Base-by-base conservation (phyloP, 2,113 vertebrate species). In the Heloderma charlesbogerti region DNA sequence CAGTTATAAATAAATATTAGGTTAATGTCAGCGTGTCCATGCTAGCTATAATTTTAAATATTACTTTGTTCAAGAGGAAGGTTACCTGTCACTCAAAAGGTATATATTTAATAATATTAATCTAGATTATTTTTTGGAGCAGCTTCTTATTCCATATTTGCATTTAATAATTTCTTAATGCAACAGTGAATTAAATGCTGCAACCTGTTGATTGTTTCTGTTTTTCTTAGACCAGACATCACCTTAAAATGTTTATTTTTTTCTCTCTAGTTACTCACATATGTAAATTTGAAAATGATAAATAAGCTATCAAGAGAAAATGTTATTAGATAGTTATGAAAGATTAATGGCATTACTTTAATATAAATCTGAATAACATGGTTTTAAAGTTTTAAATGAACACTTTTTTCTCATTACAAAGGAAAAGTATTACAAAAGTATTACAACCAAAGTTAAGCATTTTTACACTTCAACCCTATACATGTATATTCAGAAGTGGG, bases 1-100 rank as follows among this genome's bases (percentile, higher is more conserved):
- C 81, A 86, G 16, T 66, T 86, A 80, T 93, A 94, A 96, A 93
- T 89, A 92, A 89, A 84, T 86, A 25, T 43, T 88, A 86, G 1
- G 69, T 4, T 48, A 83, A 51, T 1, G 29, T 27, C 40, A 79
- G 0, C 31, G 37, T 1, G 45, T 82, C 90, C 27, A 82, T 75
- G 15, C 60, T 45, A 27, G 45, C n/a, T 83, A 22, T 80, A 4
- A 29, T 13, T 66, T 85, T 83, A 60, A 83, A 15, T 71, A 84
- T 89, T 0, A 0, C 71, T 91, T 86, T 67, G 3, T 89, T 90
- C 51, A 82, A 90, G 45, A 84, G 12, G 88, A 94, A 74, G 51
- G 16, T 43, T 16, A 5, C 37, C 7, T 60, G 87, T 79, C 74
- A 71, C 6, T 29, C 81, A 27, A 89, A 93, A 10, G 40, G 67